Conservation (phyloP, 2,888 invertebrate species). For the Sesia apiformis region DNA sequence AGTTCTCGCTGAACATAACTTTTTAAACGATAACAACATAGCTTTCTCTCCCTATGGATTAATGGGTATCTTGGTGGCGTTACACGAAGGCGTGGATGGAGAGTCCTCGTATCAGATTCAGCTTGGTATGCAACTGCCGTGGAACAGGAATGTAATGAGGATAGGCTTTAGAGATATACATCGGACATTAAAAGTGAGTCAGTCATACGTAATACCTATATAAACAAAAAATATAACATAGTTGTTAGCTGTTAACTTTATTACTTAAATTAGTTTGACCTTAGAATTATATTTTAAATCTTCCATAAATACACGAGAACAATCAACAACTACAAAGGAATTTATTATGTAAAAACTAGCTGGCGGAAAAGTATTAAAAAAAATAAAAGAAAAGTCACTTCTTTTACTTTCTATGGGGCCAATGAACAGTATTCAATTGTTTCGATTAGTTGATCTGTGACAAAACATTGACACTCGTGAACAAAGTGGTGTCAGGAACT, state of each 20-base stretch:
- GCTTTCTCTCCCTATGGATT: constrained; percentile 90
- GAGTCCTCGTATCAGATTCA: constrained; percentile 82
- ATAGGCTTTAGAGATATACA: constrained; percentile 89
- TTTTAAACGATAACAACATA: constrained; percentile 84
- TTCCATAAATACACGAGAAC: too few species aligned
- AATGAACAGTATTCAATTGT: constrained; percentile 11
- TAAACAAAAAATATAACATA: neutral
- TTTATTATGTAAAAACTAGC: too few species aligned
- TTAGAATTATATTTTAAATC: too few species aligned
- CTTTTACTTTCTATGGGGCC: neutral
- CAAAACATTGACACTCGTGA: constrained; percentile 14
- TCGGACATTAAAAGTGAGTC: constrained; percentile 83
- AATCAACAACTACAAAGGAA: too few species aligned
- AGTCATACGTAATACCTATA: too few species aligned
- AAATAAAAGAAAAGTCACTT: too few species aligned
- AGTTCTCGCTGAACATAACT: constrained; percentile 81
- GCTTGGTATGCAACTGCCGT: constrained; percentile 80
- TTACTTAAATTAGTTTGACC: too few species aligned
- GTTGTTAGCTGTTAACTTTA: too few species aligned
- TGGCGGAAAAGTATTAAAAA: too few species aligned
- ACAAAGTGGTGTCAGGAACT: constrained; percentile 8
- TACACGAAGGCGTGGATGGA: constrained; percentile 86
- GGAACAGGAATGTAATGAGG: constrained; percentile 81
- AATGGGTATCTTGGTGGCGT: constrained; percentile 84
- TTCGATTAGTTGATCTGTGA: constrained; percentile 20